A percentile compares a stretch with the other conserved stretches of the same genome.
phyloP scores from a whole-genome alignment of 2,797 vertebrate genomes.

The Neoniphon sammara region DNA sequence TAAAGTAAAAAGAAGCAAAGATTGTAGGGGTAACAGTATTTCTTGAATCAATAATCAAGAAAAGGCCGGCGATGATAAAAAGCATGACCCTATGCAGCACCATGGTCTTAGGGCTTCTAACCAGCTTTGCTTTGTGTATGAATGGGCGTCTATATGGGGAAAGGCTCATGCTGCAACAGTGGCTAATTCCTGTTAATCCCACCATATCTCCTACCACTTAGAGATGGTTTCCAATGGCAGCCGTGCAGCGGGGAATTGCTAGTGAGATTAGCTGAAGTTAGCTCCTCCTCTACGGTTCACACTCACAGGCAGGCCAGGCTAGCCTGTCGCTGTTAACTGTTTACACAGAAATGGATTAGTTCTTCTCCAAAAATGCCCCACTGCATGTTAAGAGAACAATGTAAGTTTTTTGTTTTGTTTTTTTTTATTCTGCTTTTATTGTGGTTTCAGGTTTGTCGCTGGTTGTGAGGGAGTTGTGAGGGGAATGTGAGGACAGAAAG shows the following conservation, averaged over 20 bases:
- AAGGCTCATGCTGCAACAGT: conserved; percentile 78
- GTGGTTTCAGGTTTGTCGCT: neutral
- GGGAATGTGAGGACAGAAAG: conserved; percentile 1
- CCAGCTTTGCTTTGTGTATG: conserved; percentile 77
- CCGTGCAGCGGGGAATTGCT: conserved; percentile 64
- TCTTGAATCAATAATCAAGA: neutral
- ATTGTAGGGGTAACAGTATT: neutral
- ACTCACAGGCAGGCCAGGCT: conserved; percentile 33
- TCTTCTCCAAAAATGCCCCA: conserved; percentile 54
- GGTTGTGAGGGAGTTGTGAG: neutral
- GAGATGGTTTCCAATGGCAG: conserved; percentile 71
- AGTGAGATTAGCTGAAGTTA: conserved; percentile 79
- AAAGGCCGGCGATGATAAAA: conserved; percentile 21
- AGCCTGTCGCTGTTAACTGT: conserved; percentile 48
- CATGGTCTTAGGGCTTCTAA: conserved; percentile 50
- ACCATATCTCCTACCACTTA: conserved; percentile 72
- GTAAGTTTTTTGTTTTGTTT: conserved; percentile 69
- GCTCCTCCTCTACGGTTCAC: conserved; percentile 76
- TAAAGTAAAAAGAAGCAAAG: neutral
- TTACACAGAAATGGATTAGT: conserved; percentile 72
- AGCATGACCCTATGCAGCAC: conserved; percentile 16
- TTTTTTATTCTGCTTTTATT: conserved; percentile 8
- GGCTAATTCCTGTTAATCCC: conserved; percentile 84
- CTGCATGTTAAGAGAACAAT: conserved; percentile 62
- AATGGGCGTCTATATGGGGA: conserved; percentile 83